These are phyloP conservation scores for Platycheirus albimanus DNA, from an alignment of 2,888 invertebrate genomes.

Conservation along the genomic window DNA sequence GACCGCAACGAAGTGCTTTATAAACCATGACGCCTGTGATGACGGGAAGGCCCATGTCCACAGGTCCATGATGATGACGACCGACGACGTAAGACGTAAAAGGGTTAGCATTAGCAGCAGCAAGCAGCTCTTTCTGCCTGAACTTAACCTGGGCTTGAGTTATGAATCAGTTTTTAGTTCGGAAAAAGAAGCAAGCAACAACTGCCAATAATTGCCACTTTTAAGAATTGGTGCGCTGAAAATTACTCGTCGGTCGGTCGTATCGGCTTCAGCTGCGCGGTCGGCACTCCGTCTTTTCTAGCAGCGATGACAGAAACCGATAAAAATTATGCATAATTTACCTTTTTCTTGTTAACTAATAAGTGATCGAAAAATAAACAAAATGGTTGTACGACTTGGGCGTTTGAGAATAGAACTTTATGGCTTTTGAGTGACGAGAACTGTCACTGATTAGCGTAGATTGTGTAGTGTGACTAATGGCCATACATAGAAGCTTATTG, in stretches of 20 bases:
- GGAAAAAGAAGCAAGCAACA: slow-evolving; percentile 14
- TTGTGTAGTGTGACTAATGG: not conserved
- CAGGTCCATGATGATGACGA: not conserved
- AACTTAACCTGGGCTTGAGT: slow-evolving; percentile 8
- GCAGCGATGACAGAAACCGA: slow-evolving; percentile 58
- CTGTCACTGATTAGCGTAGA: slow-evolving; percentile 15
- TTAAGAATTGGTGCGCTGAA: slow-evolving; percentile 58
- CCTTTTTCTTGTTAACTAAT: slow-evolving; percentile 43
- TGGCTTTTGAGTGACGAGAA: slow-evolving; percentile 6
- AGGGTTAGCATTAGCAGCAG: too few species aligned
- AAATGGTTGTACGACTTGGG: slow-evolving; percentile 9
- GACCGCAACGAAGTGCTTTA: slow-evolving; percentile 54
- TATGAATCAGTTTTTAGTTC: slow-evolving; percentile 35
- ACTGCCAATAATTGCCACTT: slow-evolving; percentile 48
- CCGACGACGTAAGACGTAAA: slow-evolving; percentile 6
- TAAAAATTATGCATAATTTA: slow-evolving; percentile 50
- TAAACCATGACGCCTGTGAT: slow-evolving; percentile 51
- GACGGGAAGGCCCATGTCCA: too few species aligned
- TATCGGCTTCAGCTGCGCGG: slow-evolving; percentile 15
- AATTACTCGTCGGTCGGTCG: slow-evolving; percentile 3
- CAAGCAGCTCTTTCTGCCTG: too few species aligned
- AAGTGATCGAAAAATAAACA: slow-evolving; percentile 36
- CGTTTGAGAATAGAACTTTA: slow-evolving; percentile 6
- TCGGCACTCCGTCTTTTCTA: slow-evolving; percentile 9
- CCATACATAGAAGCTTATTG: not conserved